Evolutionary conservation across 2,113 vertebrate genomes (phyloP).

Genomic region (Steatornis caripensis): DNA sequence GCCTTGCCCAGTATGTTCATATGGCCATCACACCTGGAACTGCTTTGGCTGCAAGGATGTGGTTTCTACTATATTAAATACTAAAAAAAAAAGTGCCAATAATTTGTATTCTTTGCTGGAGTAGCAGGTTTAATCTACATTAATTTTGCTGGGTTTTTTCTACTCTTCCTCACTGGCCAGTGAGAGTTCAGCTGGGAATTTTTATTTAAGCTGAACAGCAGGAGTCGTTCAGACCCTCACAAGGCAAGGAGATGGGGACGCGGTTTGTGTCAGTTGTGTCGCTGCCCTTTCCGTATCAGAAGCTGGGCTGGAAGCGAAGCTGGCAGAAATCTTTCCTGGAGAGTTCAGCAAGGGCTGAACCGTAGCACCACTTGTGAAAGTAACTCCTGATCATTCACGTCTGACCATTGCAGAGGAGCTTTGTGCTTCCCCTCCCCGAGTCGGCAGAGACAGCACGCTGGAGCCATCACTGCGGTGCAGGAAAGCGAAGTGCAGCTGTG

Average conservation of each 20-base stretch:
- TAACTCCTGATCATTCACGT: too few relatives aligned
- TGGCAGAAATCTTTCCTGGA: background rate
- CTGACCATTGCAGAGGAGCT: background rate
- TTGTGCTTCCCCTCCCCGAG: background rate
- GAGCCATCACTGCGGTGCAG: background rate
- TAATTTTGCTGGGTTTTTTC: background rate
- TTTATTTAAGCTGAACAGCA: background rate
- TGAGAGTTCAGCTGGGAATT: background rate
- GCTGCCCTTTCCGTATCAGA: accelerated
- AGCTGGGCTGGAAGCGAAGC: background rate
- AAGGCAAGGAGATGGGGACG: too few relatives aligned
- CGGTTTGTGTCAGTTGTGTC: accelerated
- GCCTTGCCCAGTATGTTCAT: background rate
- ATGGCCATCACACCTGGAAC: background rate
- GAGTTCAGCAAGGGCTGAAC: background rate
- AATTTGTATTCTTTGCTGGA: background rate
- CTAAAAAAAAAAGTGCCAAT: background rate
- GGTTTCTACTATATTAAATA: background rate
- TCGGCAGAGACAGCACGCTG: accelerated
- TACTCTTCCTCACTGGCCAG: background rate
- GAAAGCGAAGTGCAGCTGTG: background rate
- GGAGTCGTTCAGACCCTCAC: accelerated
- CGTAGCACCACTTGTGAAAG: background rate
- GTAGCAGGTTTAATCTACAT: background rate
- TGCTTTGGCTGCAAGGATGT: background rate